phyloP scores from a whole-genome alignment of 2,113 vertebrate species.

The Syngnathus scovelli region DNA sequence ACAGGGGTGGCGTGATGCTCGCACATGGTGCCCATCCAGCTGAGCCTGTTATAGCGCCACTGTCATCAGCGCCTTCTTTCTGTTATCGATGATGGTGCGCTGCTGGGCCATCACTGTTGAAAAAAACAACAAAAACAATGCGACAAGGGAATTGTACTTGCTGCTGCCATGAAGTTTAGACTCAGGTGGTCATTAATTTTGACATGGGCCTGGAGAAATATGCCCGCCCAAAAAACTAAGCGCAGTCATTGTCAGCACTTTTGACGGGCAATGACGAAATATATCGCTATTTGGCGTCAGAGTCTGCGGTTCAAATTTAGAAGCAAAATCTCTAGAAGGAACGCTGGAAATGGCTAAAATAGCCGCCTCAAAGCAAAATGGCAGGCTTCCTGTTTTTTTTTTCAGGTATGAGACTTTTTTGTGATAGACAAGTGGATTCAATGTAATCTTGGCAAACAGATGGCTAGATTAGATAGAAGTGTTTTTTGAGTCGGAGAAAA shows the following conservation, averaged over 20 bases:
- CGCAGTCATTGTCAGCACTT: not conserved
- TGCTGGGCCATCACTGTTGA: constrained; percentile 6
- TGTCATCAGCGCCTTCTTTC: constrained; percentile 53
- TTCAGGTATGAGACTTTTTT: no score
- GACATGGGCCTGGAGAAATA: constrained; percentile 8
- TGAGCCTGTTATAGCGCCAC: constrained; percentile 43
- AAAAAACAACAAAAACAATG: constrained; percentile 6
- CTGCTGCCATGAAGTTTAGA: constrained; percentile 9
- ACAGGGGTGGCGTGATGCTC: constrained; percentile 17
- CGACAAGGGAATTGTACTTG: constrained; percentile 36
- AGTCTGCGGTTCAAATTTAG: no score
- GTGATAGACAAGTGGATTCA: no score
- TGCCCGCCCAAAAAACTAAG: not conserved
- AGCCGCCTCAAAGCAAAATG: no score
- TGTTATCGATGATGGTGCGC: constrained; percentile 34
- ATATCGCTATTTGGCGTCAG: no score
- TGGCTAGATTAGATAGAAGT: no score
- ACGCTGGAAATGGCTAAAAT: no score
- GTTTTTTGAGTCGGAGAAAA: not conserved
- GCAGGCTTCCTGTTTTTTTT: no score
- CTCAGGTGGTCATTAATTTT: constrained; percentile 32
- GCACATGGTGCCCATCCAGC: constrained; percentile 28
- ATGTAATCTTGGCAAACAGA: no score
- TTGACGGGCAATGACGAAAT: not conserved
- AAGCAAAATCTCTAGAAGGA: no score